phyloP scores from a whole-genome alignment of 2,888 invertebrate genomes.

The Dioctria linearis region DNA sequence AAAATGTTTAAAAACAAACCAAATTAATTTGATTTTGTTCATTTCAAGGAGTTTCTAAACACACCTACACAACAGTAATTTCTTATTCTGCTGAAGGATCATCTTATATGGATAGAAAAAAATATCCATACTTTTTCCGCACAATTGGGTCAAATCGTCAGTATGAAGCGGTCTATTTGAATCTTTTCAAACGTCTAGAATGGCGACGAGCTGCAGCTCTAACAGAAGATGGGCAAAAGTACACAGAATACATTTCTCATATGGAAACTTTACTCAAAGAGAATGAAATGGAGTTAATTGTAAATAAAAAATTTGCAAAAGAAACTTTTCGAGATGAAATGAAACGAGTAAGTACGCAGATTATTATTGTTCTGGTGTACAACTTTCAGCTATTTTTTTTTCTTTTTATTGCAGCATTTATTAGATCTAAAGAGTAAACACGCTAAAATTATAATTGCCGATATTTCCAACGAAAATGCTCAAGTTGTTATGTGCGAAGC shows the following conservation, averaged over 20 bases:
- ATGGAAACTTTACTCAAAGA: slow-evolving; percentile 78
- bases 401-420: slow-evolving; percentile 73
- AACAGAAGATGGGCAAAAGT: slow-evolving; percentile 85
- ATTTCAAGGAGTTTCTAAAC: slow-evolving; percentile 77
- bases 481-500: slow-evolving; percentile 89
- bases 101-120: slow-evolving; percentile 78
- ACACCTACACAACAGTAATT: slow-evolving; percentile 80
- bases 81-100: slow-evolving; percentile 87
- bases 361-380: not conserved
- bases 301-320: slow-evolving; percentile 80
- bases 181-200: slow-evolving; percentile 74
- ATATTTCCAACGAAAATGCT: slow-evolving; percentile 81
- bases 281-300: slow-evolving; percentile 77
- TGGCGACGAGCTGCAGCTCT: slow-evolving; percentile 84
- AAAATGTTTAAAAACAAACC: not conserved
- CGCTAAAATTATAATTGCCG: slow-evolving; percentile 85
- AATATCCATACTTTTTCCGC: slow-evolving; percentile 85
- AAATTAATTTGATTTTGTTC: slow-evolving; percentile 11
- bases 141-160: slow-evolving; percentile 85
- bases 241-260: slow-evolving; percentile 82
- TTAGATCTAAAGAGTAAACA: slow-evolving; percentile 77
- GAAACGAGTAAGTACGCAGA: slow-evolving; percentile 72
- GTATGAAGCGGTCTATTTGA: slow-evolving; percentile 74
- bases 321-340: slow-evolving; percentile 74
- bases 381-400: not conserved